Evolutionary conservation across 53 echinoderm and acorn worm species (phyloP).

Genomic region (Temnopleurus reevesii): DNA sequence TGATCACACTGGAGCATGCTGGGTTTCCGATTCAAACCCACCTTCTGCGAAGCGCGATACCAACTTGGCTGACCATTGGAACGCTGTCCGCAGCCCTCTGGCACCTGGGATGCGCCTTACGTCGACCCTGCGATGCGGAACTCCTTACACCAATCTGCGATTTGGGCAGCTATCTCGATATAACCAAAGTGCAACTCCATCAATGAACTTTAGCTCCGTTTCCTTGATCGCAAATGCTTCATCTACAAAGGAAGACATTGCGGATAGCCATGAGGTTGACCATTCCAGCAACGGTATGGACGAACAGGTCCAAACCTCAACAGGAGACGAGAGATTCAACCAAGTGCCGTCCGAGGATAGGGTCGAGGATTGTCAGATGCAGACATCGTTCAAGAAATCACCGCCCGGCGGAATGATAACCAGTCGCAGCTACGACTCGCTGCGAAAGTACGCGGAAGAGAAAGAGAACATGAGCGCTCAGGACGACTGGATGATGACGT

Average conservation of each 20-base stretch:
- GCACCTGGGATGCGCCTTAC: neutral
- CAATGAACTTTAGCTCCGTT: conserved; percentile 42
- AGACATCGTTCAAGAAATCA: neutral
- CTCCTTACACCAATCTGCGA: neutral
- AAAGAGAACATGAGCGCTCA: neutral
- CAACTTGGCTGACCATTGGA: neutral
- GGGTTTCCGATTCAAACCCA: neutral
- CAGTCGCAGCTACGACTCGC: conserved; percentile 29
- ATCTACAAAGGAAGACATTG: neutral
- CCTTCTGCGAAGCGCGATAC: neutral
- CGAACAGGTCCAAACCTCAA: neutral
- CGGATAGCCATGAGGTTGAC: neutral
- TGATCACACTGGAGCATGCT: conserved; percentile 12
- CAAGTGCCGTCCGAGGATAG: neutral
- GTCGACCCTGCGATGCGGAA: conserved; percentile 43
- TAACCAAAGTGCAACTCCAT: neutral
- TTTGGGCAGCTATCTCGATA: neutral
- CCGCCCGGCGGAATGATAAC: neutral
- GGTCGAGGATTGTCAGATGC: neutral
- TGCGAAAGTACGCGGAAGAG: conserved; percentile 25
- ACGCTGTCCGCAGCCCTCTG: neutral
- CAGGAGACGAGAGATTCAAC: neutral
- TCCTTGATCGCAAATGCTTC: conserved; percentile 27
- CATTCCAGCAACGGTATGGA: neutral
- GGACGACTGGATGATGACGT: conserved; percentile 41